Evolutionary conservation across 2,113 vertebrate species (phyloP).

Genomic region (Chaetodon auriga): DNA sequence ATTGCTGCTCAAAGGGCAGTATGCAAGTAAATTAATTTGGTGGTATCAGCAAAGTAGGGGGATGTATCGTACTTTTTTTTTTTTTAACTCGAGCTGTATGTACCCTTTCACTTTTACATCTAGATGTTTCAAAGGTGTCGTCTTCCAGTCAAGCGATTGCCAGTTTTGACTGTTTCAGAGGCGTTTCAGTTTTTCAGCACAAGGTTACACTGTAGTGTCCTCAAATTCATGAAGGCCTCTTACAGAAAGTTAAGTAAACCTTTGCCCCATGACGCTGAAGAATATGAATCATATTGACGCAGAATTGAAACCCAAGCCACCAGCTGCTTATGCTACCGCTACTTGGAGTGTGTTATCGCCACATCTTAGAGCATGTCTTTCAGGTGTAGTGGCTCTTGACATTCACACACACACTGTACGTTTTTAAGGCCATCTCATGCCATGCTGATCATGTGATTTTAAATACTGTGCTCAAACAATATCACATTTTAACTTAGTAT

Average conservation of each 20-base stretch:
- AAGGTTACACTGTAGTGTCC: conserved; percentile 10
- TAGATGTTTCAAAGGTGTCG: not conserved
- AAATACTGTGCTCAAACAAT: not conserved
- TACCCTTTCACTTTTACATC: not conserved
- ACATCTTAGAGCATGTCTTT: not conserved
- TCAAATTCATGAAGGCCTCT: conserved; percentile 5
- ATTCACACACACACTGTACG: too few species aligned
- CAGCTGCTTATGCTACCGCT: not conserved
- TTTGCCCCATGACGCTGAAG: conserved; percentile 44
- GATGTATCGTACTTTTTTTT: not conserved
- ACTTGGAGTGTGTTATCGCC: not conserved
- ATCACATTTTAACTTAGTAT: not conserved
- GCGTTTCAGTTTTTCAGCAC: not conserved
- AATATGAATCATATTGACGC: conserved; percentile 31
- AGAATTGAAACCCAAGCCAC: conserved; percentile 43
- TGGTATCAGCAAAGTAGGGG: not conserved
- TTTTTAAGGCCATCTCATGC: not conserved
- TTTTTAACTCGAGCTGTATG: not conserved
- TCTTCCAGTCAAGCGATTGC: not conserved
- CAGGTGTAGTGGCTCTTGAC: not conserved
- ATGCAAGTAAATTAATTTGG: conserved; percentile 2
- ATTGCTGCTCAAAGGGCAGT: conserved; percentile 41
- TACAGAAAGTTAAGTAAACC: conserved; percentile 23
- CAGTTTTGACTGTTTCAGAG: not conserved
- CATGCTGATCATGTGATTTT: not conserved